A percentile compares a stretch with the other conserved stretches of the same genome.
Evolutionary conservation across 2,113 vertebrate species (phyloP).

Genomic region (Semicossyphus pulcher): DNA sequence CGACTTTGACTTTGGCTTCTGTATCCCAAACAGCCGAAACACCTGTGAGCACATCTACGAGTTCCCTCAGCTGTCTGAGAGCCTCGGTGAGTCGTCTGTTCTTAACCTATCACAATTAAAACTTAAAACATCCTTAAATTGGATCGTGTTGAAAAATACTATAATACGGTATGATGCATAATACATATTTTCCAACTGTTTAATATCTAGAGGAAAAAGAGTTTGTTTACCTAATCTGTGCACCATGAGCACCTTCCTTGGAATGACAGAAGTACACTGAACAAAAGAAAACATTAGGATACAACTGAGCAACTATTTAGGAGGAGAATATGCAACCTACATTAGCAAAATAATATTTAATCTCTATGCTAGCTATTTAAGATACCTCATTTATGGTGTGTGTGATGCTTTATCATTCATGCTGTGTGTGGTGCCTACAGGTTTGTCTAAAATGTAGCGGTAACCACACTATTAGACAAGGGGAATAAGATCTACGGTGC

Average conservation of each 20-base stretch:
- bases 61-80: conserved; percentile 94
- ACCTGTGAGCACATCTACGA: conserved; percentile 97
- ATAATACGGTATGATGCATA: neutral
- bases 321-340: neutral
- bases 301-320: neutral
- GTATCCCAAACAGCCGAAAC: conserved; percentile 95
- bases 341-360: neutral
- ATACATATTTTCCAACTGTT: too few species aligned
- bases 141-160: neutral
- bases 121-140: neutral
- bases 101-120: neutral
- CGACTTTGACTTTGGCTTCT: conserved; percentile 97
- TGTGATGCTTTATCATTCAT: too few species aligned
- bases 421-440: too few species aligned
- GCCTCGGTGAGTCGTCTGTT: conserved; percentile 86
- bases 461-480: too few species aligned
- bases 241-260: too few species aligned
- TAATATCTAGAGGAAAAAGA: too few species aligned
- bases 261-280: neutral
- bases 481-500: neutral
- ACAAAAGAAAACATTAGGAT: too few species aligned
- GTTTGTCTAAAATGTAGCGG: too few species aligned
- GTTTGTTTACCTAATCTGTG: too few species aligned
- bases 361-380: neutral
- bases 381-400: neutral